Evolutionary conservation across 2,113 vertebrate species (phyloP), one percentile per base, ranked within the genome.

Genomic region (Lasiurus cinereus): DNA sequence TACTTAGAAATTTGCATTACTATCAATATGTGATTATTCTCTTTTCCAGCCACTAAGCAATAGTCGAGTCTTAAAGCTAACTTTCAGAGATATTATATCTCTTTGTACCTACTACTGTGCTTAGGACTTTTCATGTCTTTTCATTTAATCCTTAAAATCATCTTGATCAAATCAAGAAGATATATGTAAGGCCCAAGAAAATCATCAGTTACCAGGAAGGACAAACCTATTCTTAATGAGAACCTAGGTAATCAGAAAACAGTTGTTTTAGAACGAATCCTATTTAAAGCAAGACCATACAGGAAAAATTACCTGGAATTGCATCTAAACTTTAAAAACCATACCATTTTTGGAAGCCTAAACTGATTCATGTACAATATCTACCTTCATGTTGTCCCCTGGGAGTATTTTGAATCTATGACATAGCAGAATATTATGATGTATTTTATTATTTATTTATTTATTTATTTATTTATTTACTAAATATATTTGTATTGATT

Each of bases 141-240:
- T 85, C 9, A 82, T 83, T 95, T 69, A 70, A 52, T 90, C 8
- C 69, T 88, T 92, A 82, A 76, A 90, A 72, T 83, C 15, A 56
- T 62, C 77, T 27, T 46, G 18, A 50, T 74, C 36, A 90, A 66
- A 33, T 91, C 21, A 33, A 31, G 31, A 72, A 88, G 21, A 83
- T 72, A 83, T 10, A 46, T 22, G 46, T 56, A 69, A 83, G 18
- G 2, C 9, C 59, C 43, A 79, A 54, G 48, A 59, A 83, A 77
- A 29, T 88, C 66, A 12, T 59, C 13, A 50, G 7, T 94, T 95
- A 62, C 19, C 46, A 31, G 5, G 15, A 54, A 56, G 29, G 80
- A 64, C n/a, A 78, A 43, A 76, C 3, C 43, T 74, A 19, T 48
- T 22, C 18, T 82, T 78, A 88, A 66, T 76, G 59, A 76, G 36